Conservation (phyloP, 2,113 vertebrate genomes). For the Cryptotis parvus region DNA sequence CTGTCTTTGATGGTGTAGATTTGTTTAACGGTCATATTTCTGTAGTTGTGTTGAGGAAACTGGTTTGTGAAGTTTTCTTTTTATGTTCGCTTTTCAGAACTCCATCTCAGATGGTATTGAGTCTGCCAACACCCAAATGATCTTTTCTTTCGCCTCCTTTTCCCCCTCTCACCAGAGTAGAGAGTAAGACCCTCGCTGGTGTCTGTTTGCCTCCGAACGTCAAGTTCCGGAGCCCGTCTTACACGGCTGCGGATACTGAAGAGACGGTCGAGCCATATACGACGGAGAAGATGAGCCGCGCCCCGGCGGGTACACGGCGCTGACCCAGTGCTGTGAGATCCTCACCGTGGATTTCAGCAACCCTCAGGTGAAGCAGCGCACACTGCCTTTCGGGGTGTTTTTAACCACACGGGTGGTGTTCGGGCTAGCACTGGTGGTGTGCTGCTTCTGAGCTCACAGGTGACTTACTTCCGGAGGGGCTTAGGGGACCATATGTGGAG, state of each 20-base stretch:
- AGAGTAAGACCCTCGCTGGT: conserved; percentile 89
- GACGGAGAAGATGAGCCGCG: conserved; percentile 94
- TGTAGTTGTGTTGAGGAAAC: conserved; percentile 9
- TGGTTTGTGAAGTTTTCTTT: conserved; percentile 2
- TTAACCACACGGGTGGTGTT: no score
- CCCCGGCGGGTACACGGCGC: conserved; percentile 93
- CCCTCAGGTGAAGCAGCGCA: conserved; percentile 89
- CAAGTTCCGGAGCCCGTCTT: conserved; percentile 92
- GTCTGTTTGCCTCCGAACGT: conserved; percentile 88
- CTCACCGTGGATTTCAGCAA: conserved; percentile 95
- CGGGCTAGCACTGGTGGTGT: no score
- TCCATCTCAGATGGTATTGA: conserved; percentile 16
- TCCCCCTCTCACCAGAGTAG: conserved; percentile 86
- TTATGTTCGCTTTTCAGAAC: conserved; percentile 40
- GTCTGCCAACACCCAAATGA: neutral
- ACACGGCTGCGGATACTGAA: conserved; percentile 87
- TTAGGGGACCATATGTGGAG: no score
- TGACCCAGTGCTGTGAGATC: conserved; percentile 93
- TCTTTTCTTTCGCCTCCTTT: neutral
- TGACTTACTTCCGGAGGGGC: no score
- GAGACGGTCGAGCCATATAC: conserved; percentile 96
- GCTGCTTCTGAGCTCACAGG: no score
- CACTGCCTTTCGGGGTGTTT: no score
- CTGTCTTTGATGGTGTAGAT: neutral
- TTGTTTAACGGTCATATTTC: neutral